A percentile compares a stretch with the other conserved stretches of the same genome.
Evolutionary conservation across 1,140 invertebrate species (phyloP).

Genomic region (Notospermus geniculatus): DNA sequence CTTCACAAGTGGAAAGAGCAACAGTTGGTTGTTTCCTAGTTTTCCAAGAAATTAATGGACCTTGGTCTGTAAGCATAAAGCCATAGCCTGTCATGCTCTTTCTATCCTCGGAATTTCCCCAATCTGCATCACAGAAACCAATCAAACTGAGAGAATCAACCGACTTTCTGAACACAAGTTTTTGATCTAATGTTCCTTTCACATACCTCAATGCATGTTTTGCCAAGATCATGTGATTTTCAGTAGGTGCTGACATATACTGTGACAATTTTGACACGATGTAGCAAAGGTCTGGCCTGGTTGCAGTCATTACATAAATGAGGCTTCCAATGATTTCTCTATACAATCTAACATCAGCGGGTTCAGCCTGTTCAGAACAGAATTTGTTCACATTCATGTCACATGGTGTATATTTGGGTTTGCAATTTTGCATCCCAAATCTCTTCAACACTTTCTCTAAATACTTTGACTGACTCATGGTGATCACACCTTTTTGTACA

Average conservation of each 20-base stretch:
- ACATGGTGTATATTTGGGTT: not conserved
- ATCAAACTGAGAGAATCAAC: no score
- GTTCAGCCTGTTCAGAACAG: not conserved
- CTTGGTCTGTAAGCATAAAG: not conserved
- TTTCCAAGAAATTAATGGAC: no score
- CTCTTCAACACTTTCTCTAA: not conserved
- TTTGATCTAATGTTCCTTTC: no score
- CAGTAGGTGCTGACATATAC: not conserved
- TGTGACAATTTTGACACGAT: not conserved
- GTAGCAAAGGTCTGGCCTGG: not conserved
- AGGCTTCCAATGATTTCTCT: not conserved
- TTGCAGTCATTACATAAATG: not conserved
- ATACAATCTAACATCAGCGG: not conserved
- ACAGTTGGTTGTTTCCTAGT: not conserved
- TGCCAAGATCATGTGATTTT: no score
- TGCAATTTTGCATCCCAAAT: not conserved
- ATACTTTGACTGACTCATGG: not conserved
- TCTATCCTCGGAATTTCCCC: not conserved
- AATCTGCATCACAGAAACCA: slow-evolving; percentile 2
- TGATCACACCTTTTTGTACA: not conserved
- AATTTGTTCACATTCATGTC: not conserved
- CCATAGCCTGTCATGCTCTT: not conserved
- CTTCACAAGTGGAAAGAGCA: no score
- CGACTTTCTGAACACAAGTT: no score
- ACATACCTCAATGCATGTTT: no score